These are phyloP conservation scores for Drosophila subquinaria DNA, from an alignment of 2,888 invertebrate species.

Conservation along the genomic window DNA sequence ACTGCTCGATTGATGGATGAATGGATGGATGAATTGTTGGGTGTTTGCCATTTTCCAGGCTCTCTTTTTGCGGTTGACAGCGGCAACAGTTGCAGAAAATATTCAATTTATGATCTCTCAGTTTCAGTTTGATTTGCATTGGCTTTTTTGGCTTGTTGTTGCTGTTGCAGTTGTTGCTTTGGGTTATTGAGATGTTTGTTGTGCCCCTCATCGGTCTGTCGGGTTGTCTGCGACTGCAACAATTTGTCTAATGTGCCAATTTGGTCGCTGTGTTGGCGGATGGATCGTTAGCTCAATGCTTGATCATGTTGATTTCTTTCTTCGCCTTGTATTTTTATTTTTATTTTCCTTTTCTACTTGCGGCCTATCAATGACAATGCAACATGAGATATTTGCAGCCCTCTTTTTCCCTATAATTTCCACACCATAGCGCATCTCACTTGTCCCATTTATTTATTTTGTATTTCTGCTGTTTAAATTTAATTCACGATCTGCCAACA, in stretches of 20 bases:
- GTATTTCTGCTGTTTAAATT: conserved; percentile 78
- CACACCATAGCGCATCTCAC: conserved; percentile 57
- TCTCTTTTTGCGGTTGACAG: conserved; percentile 47
- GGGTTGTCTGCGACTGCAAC: conserved; percentile 57
- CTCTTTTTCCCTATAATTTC: conserved; percentile 56
- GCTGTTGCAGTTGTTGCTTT: conserved; percentile 3
- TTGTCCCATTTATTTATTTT: conserved; percentile 82
- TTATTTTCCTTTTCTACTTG: conserved; percentile 21
- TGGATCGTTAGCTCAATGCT: conserved; percentile 61
- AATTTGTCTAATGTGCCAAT: conserved; percentile 82
- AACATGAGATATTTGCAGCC: conserved; percentile 36
- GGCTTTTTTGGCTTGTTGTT: conserved; percentile 14
- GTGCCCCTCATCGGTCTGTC: conserved; percentile 27
- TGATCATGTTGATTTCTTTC: conserved; percentile 66
- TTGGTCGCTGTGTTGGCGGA: conserved; percentile 58
- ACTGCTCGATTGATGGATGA: conserved; percentile 49
- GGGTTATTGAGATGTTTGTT: conserved; percentile 72
- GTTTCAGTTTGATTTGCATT: conserved; percentile 54
- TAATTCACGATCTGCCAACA: conserved; percentile 77
- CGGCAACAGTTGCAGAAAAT: conserved; percentile 22
- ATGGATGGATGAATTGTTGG: neutral
- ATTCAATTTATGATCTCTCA: conserved; percentile 60
- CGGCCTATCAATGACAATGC: conserved; percentile 74
- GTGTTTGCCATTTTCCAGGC: conserved; percentile 6
- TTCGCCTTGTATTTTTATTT: conserved; percentile 11